phyloP scores from a whole-genome alignment of 2,888 invertebrate genomes.

The Gandaritis pyraliata region DNA sequence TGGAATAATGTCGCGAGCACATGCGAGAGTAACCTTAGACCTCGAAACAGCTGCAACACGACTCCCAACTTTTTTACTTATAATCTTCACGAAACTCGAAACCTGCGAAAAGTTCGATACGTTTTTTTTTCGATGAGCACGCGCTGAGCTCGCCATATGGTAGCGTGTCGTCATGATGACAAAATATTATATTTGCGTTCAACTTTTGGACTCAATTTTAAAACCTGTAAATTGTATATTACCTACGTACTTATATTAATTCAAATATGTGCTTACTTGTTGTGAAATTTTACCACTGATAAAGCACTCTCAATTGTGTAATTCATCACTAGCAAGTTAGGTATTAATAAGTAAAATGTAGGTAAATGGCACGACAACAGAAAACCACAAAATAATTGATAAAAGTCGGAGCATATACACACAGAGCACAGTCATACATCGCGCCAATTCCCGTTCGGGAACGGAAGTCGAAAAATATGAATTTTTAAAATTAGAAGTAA shows the following conservation, averaged over 20 bases:
- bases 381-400: constrained; percentile 8
- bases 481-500: constrained; percentile 79
- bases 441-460: constrained; percentile 80
- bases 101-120: constrained; percentile 68
- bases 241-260: too few species aligned
- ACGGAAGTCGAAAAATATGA: constrained; percentile 82
- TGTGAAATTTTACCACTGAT: too few species aligned
- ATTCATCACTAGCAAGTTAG: not conserved
- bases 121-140: constrained; percentile 66
- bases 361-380: constrained; percentile 1
- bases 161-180: constrained; percentile 56
- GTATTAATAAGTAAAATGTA: not conserved
- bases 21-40: constrained; percentile 77
- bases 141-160: constrained; percentile 79
- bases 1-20: constrained; percentile 43
- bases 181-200: constrained; percentile 43
- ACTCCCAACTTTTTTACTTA: constrained; percentile 60
- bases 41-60: constrained; percentile 68
- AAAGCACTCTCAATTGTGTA: not conserved
- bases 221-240: too few species aligned
- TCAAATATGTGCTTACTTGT: too few species aligned
- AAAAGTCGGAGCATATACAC: constrained; percentile 13
- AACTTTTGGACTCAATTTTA: too few species aligned
- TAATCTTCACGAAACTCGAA: constrained; percentile 69
- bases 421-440: constrained; percentile 40